A percentile compares a stretch with the other conserved stretches of the same genome.
phyloP scores from a whole-genome alignment of 2,888 invertebrate species.

The Euplagia quadripunctaria region DNA sequence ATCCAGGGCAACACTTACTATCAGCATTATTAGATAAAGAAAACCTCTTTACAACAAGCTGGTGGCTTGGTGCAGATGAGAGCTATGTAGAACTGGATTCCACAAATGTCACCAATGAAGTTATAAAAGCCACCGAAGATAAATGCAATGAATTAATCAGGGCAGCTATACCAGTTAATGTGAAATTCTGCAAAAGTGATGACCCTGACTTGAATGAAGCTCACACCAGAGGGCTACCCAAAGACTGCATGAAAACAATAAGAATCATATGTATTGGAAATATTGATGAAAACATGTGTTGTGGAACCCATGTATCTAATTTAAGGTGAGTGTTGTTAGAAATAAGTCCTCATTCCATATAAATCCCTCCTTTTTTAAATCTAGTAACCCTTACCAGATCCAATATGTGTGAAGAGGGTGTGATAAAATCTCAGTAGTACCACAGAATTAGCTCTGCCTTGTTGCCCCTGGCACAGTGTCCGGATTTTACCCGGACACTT shows the following conservation, averaged over 20 bases:
- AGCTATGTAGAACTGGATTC: constrained; percentile 91
- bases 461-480: no score
- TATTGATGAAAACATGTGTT: constrained; percentile 94
- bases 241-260: constrained; percentile 92
- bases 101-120: constrained; percentile 81
- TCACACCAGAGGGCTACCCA: constrained; percentile 91
- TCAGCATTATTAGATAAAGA: constrained; percentile 92
- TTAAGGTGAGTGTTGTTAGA: constrained; percentile 79
- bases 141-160: constrained; percentile 90
- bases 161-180: constrained; percentile 88
- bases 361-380: background rate
- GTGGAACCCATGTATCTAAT: constrained; percentile 95
- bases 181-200: constrained; percentile 88
- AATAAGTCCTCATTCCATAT: background rate
- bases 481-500: no score
- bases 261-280: constrained; percentile 92
- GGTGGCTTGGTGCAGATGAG: constrained; percentile 93
- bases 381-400: no score
- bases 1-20: constrained; percentile 93
- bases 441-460: no score
- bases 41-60: constrained; percentile 91
- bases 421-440: no score
- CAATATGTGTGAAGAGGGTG: no score
- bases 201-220: constrained; percentile 88
- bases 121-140: constrained; percentile 87